Percentiles rank a stretch among this genome's conserved stretches.
These are phyloP conservation scores for Kryptopterus vitreolus DNA, from an alignment of 2,797 vertebrate genomes.

Conservation along the genomic window DNA sequence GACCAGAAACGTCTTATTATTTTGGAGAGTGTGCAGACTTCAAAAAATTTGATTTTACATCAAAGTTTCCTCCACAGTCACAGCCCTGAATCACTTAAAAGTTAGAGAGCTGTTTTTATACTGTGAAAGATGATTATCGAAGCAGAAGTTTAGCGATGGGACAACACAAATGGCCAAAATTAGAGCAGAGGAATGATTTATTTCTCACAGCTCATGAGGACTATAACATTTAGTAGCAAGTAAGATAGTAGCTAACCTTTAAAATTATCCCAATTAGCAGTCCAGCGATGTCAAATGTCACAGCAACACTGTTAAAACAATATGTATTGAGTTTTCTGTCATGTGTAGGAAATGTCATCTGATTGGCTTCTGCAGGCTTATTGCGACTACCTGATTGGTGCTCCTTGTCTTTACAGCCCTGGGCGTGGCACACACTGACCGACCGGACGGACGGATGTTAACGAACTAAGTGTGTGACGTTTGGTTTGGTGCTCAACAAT, in stretches of 20 bases:
- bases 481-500: too few relatives aligned
- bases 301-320: neutral
- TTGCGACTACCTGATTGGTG: too few relatives aligned
- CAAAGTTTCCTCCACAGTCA: constrained; percentile 10
- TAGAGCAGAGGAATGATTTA: neutral
- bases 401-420: too few relatives aligned
- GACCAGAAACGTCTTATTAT: neutral
- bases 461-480: too few relatives aligned
- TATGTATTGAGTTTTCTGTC: too few relatives aligned
- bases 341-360: too few relatives aligned
- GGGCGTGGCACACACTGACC: too few relatives aligned
- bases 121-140: neutral
- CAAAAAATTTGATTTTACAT: constrained; percentile 9
- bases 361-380: too few relatives aligned
- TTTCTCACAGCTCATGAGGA: neutral
- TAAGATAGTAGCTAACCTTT: too few relatives aligned
- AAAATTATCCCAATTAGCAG: neutral
- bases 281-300: neutral
- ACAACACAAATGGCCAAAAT: neutral
- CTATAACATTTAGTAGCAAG: neutral
- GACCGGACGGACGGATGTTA: too few relatives aligned
- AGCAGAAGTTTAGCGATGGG: neutral
- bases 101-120: neutral
- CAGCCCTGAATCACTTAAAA: constrained; percentile 1
- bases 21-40: neutral